Base-by-base conservation (phyloP, 2,888 invertebrate genomes). In the Cremastobaeus sp. region DNA sequence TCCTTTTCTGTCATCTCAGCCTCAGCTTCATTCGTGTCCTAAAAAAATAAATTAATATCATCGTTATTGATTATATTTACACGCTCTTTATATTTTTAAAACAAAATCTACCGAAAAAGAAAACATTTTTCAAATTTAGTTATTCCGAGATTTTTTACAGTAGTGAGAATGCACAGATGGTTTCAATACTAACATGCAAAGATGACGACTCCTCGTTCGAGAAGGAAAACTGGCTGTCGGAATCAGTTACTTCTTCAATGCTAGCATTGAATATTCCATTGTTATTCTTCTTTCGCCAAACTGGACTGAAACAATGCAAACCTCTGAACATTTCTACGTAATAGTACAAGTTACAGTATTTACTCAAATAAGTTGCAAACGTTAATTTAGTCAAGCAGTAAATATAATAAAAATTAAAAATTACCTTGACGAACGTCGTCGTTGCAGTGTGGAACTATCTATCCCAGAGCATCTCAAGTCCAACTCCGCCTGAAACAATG, bases 251-350 rank as follows among this genome's bases (percentile, higher is more conserved):
- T 71, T 82, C 87, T 47, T 86, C 87, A 62, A 84, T 82, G 55
- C 83, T 85, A 57, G 82, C 83, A 62, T 79, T 82, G 75, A 85
- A 86, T 70, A 85, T 80, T 66, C 86, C 86, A 68, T 85, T 87
- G 78, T 84, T 87, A 83, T 79, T 85, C 83, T 85, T 87, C 83
- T 85, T 84, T 81, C 84, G 84, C 87, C 87, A 87, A 77, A 87
- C 86, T 83, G 87, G 87, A 84, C 87, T 88, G 81, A 82, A 87
- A 86, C 79, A 75, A 73, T 62, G 65, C 50, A 64, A 68, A 76
- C 71, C 65, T 66, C 72, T 73, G 72, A 73, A 73, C 66, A 73
- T 73, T 73, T 62, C 59, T 65, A 65, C 59, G 45, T 60, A 30
- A 30, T 34, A 2, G 4, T 32, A 25, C 8, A 8, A 25, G 8